Evolutionary conservation across 2,113 vertebrate genomes (phyloP), one percentile per base, ranked within the genome.

Genomic region (Daphoenositta chrysoptera): DNA sequence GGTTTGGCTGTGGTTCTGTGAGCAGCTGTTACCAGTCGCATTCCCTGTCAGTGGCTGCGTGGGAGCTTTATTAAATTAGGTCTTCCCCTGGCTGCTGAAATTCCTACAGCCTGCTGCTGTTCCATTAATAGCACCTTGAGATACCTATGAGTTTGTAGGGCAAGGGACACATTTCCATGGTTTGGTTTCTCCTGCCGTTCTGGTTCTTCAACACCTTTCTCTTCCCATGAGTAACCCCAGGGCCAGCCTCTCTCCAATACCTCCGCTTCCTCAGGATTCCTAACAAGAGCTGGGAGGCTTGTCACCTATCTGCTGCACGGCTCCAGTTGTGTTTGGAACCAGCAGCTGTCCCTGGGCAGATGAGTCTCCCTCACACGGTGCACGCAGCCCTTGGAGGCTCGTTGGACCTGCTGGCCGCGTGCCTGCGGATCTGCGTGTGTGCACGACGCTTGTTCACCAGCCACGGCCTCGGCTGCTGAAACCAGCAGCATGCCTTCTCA

Each of bases 111-210:
- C 47, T 93, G 54, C 92, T 77, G 56, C 31, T 78, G 20, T 83
- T 94, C 68, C 66, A 92, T 83, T 94, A 83, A 83, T 83, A 95
- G 78, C 27, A 77, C 85, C 82, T 83, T 70, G 63, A 93, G 78
- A 79, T 93, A 61, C 42, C 89, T 90, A 11, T 31, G 58, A 3
- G 2, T 93, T 82, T 87, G 37, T 70, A 83, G 54, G 58, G 42
- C 83, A 82, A 61, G 50, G 70, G 82, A 92, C 71, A 58, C 15
- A 48, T 89, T 94, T 92, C 82, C 88, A 81, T 86, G 57, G 8
- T 69, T 93, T 77, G 78, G 93, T 94, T 95, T 83, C 90, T 96
- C 94, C 66, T 85, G 92, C 83, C 82, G 13, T 94, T 94, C 96
- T 78, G 91, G 93, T 95, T 97, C 78, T 95, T 87, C 80, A 88